These are phyloP conservation scores for Cygnus atratus DNA, from an alignment of 2,113 vertebrate species.

Conservation along the genomic window DNA sequence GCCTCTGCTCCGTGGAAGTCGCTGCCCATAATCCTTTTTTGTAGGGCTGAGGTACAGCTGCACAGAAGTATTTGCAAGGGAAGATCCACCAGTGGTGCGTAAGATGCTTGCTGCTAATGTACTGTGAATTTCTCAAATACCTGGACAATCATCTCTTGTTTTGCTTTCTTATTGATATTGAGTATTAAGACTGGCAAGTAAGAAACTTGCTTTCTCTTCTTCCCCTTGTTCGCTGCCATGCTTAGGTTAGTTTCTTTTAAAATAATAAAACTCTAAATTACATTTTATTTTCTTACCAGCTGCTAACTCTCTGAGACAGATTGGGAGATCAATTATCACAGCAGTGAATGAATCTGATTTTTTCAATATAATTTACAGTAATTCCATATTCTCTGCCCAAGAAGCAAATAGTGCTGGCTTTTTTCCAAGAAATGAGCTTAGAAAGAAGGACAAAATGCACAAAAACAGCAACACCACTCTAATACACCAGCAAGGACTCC, in stretches of 20 bases:
- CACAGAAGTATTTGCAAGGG: neutral
- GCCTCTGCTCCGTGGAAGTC: neutral
- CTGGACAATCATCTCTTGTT: neutral
- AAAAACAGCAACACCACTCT: neutral
- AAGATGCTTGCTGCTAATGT: neutral
- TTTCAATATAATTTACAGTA: conserved; percentile 82
- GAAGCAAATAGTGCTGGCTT: conserved; percentile 73
- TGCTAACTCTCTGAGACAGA: conserved; percentile 79
- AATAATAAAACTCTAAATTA: conserved; percentile 74
- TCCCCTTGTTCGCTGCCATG: conserved; percentile 59
- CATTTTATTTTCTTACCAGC: conserved; percentile 82
- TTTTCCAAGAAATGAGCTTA: conserved; percentile 55
- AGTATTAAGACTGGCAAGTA: conserved; percentile 48
- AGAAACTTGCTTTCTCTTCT: conserved; percentile 53
- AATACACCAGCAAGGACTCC: neutral
- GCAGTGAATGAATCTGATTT: conserved; percentile 85
- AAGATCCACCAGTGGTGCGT: neutral
- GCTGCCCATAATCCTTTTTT: neutral
- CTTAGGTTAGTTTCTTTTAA: conserved; percentile 45
- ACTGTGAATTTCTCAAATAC: neutral
- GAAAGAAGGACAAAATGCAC: neutral
- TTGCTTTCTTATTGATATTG: conserved; percentile 2
- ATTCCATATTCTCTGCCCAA: conserved; percentile 80
- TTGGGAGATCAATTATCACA: conserved; percentile 85
- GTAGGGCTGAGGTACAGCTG: neutral